Percentiles rank a stretch among this genome's conserved stretches.
phyloP scores from a whole-genome alignment of 2,113 vertebrate genomes.

The Eupsittula cactorum region DNA sequence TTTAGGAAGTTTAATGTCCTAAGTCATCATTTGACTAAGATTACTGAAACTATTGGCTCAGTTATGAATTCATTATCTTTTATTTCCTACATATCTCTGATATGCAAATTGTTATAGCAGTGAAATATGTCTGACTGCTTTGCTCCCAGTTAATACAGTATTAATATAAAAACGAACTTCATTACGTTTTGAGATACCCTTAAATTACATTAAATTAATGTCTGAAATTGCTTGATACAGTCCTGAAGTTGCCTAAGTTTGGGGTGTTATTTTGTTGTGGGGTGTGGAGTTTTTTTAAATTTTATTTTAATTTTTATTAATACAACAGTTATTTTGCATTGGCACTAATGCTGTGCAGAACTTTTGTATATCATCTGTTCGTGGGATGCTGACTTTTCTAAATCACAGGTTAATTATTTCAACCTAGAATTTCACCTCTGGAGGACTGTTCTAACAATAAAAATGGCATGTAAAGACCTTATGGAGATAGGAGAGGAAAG shows the following conservation, averaged over 20 bases:
- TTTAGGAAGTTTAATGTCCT: constrained; percentile 9
- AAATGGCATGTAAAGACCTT: neutral
- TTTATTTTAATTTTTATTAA: neutral
- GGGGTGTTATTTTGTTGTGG: neutral
- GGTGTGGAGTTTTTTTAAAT: neutral
- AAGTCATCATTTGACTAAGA: constrained; percentile 38
- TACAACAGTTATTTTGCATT: neutral
- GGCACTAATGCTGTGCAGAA: neutral
- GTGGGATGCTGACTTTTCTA: neutral
- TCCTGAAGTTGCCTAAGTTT: neutral
- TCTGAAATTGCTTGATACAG: neutral
- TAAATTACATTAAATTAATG: neutral
- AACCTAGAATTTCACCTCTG: neutral
- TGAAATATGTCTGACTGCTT: constrained; percentile 31
- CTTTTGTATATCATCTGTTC: neutral
- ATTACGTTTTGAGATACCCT: constrained; percentile 4
- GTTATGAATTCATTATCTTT: constrained; percentile 40
- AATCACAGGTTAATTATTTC: neutral
- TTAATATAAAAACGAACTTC: constrained; percentile 22
- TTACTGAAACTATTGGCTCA: constrained; percentile 23
- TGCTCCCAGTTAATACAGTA: neutral
- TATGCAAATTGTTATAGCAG: constrained; percentile 27
- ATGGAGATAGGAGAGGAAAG: neutral
- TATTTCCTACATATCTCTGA: constrained; percentile 9
- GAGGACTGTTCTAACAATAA: neutral